Percentiles rank a stretch among this genome's conserved stretches.
Conservation (phyloP, 2,888 invertebrate species). For the Mimachlamys varia region DNA sequence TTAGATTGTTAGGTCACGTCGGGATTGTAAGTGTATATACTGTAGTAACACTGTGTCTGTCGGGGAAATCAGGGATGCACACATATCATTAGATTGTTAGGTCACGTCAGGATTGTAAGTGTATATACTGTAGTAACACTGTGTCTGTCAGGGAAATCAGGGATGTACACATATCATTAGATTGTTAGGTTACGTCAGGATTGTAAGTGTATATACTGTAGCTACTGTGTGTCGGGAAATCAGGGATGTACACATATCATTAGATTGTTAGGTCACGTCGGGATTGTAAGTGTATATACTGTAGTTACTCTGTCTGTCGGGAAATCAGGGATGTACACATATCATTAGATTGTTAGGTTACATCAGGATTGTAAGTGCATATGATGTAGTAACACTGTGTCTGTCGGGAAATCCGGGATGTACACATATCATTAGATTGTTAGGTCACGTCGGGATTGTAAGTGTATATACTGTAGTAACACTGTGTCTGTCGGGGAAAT, state of each 20-base stretch:
- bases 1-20: constrained; percentile 90
- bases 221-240: background rate
- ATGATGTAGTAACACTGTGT: background rate
- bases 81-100: too few relatives aligned
- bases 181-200: constrained; percentile 93
- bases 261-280: constrained; percentile 90
- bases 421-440: too few relatives aligned
- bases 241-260: background rate
- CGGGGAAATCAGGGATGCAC: background rate
- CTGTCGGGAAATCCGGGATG: background rate
- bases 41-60: background rate
- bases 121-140: background rate
- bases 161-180: background rate
- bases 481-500: background rate
- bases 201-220: constrained; percentile 85
- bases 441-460: constrained; percentile 96
- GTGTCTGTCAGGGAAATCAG: background rate
- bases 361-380: constrained; percentile 91
- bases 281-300: constrained; percentile 87
- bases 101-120: constrained; percentile 95
- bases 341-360: constrained; percentile 84
- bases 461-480: constrained; percentile 76
- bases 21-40: constrained; percentile 87
- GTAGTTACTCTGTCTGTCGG: background rate
- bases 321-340: background rate